Base-by-base conservation (phyloP, 2,113 vertebrate genomes). In the Epinephelus cyanopodus region DNA sequence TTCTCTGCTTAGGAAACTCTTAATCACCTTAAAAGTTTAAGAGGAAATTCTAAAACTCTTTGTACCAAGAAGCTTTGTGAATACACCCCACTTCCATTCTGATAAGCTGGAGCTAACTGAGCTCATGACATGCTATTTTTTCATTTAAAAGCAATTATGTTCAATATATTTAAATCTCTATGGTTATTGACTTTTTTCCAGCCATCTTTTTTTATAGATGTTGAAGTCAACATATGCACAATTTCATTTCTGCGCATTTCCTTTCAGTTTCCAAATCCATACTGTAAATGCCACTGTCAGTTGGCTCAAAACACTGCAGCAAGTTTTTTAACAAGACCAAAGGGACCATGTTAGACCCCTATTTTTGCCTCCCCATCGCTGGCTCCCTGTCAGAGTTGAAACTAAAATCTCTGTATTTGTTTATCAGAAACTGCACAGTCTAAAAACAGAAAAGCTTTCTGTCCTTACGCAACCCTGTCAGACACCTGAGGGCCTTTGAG, bases 261-360 rank as follows among this genome's bases (percentile, higher is more conserved):
- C 42, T 45, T 45, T 65, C 50, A 52, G 7, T 54, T 37, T 37
- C 18, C 5, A 21, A 3, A 39, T 42, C 52, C 29, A 23, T 19
- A 45, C 37, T 47, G 37, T 21, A 60, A 12, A 52, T 12, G 45
- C 14, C 52, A 19, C 0, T 1, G 47, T 18, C 47, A 52, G 19
- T 25, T 13, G 27, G 6, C 47, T n/a, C 13, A 37, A 50, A 62
- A 10, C 45, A 11, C 11, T 4, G 57, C 27, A 52, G 50, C 23
- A 56, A 45, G 18, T 3, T 65, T 66, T 65, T 65, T 56, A 56
- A 56, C 48, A 21, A 39, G 73, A 42, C 60, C 48, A 27, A 64
- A 27, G 48, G 62, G 52, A 76, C 50, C n/a, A 54, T 27, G 27
- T 63, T 25, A 63, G 42, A 45, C 14, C 6, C 48, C 1, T 21